phyloP scores from a whole-genome alignment of 2,888 invertebrate species.

The Schizaphis graminum region DNA sequence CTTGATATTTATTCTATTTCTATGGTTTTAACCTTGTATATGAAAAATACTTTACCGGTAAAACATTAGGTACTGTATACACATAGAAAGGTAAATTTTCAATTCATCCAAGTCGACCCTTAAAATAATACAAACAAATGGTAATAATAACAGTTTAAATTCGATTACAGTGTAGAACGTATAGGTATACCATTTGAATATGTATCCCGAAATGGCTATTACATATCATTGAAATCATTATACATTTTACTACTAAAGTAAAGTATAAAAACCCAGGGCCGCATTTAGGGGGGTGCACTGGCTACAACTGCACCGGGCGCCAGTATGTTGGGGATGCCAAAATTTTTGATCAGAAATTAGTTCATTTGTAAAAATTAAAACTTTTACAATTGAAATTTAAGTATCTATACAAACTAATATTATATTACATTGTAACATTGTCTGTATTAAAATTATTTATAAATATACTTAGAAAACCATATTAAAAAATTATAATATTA shows the following conservation, averaged over 20 bases:
- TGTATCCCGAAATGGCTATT: not conserved
- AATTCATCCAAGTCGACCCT: not conserved
- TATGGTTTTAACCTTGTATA: not conserved
- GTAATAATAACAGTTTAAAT: slow-evolving; percentile 42
- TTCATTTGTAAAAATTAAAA: no score
- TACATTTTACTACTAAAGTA: not conserved
- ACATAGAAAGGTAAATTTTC: slow-evolving; percentile 15
- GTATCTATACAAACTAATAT: no score
- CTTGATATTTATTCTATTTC: not conserved
- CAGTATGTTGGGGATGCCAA: no score
- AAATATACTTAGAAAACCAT: no score
- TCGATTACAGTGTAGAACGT: slow-evolving; percentile 2
- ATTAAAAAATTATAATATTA: no score
- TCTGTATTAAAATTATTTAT: no score
- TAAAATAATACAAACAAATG: slow-evolving; percentile 35
- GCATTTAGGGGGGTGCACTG: no score
- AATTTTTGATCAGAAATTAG: no score
- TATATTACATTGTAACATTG: no score
- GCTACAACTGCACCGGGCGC: no score
- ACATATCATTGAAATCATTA: not conserved
- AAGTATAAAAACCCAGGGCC: not conserved
- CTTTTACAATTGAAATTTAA: no score
- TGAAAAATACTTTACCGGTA: not conserved
- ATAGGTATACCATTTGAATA: not conserved
- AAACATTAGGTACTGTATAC: slow-evolving; percentile 4